Percentiles rank a stretch among this genome's conserved stretches.
Evolutionary conservation across 2,888 invertebrate genomes (phyloP).

Genomic region (Agrochola circellaris): DNA sequence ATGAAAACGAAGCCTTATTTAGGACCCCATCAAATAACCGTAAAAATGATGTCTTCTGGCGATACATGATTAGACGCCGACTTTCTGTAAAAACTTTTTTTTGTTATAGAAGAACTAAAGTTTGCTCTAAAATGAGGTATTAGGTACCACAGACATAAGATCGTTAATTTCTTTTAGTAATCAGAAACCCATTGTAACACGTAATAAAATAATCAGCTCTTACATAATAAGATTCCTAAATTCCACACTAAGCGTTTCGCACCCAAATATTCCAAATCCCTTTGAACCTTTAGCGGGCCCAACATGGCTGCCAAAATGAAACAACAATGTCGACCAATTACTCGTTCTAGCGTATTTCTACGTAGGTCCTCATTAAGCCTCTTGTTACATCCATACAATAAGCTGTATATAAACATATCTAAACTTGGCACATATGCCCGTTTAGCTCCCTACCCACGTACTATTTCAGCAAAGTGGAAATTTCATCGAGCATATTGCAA

Average conservation of each 20-base stretch:
- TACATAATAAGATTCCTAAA: conserved; percentile 15
- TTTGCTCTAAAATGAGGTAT: neutral
- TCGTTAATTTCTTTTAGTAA: conserved; percentile 1
- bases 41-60: neutral
- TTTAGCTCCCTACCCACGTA: conserved; percentile 57
- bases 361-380: conserved; percentile 53
- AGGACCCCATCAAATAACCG: conserved; percentile 30
- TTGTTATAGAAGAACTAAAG: too few relatives aligned
- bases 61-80: neutral
- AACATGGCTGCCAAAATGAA: conserved; percentile 45
- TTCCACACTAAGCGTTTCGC: conserved; percentile 37
- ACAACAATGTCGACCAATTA: conserved; percentile 60
- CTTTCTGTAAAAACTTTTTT: neutral
- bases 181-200: conserved; percentile 11
- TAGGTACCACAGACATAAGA: neutral
- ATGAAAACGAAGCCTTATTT: conserved; percentile 41
- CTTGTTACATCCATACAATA: conserved; percentile 60
- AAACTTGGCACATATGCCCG: conserved; percentile 35
- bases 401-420: conserved; percentile 32
- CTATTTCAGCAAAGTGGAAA: conserved; percentile 55
- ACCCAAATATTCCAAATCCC: conserved; percentile 50
- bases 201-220: conserved; percentile 39
- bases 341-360: conserved; percentile 37
- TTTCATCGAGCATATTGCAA: conserved; percentile 50
- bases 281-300: conserved; percentile 36